These are phyloP conservation scores for Eretmochelys imbricata DNA, from an alignment of 2,113 vertebrate species.

Conservation along the genomic window DNA sequence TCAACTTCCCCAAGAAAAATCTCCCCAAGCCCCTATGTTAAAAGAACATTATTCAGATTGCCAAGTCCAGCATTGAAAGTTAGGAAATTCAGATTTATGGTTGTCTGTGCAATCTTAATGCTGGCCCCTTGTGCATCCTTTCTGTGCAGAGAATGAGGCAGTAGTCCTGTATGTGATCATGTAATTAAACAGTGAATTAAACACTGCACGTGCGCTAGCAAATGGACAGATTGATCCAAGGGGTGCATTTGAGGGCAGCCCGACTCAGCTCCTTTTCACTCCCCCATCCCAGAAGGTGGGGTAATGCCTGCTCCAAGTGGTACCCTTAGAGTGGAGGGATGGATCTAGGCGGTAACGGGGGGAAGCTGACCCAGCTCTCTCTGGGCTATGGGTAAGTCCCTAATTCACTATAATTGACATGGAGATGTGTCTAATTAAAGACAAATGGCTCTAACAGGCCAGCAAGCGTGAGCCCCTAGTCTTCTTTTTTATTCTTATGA, in stretches of 20 bases:
- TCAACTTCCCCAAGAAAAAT: neutral
- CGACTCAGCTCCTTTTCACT: neutral
- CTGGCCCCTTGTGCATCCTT: neutral
- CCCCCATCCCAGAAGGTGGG: neutral
- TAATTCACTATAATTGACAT: neutral
- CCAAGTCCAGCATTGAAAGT: neutral
- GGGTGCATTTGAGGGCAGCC: neutral
- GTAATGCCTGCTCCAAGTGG: neutral
- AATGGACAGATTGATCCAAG: neutral
- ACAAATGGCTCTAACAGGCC: neutral
- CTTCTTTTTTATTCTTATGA: neutral
- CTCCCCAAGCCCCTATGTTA: neutral
- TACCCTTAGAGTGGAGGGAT: neutral
- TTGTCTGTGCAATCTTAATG: neutral
- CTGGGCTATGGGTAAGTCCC: neutral
- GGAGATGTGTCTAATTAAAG: neutral
- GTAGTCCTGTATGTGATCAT: neutral
- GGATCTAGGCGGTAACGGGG: neutral
- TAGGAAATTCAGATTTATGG: neutral
- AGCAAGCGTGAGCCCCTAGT: neutral
- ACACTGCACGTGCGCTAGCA: neutral
- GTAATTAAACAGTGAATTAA: neutral
- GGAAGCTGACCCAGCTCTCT: neutral
- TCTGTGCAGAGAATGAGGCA: neutral
- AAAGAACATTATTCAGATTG: constrained; percentile 23